These are phyloP conservation scores for Phymanthus crucifer DNA, from an alignment of 92 coral and sea anemone genomes.

Conservation along the genomic window DNA sequence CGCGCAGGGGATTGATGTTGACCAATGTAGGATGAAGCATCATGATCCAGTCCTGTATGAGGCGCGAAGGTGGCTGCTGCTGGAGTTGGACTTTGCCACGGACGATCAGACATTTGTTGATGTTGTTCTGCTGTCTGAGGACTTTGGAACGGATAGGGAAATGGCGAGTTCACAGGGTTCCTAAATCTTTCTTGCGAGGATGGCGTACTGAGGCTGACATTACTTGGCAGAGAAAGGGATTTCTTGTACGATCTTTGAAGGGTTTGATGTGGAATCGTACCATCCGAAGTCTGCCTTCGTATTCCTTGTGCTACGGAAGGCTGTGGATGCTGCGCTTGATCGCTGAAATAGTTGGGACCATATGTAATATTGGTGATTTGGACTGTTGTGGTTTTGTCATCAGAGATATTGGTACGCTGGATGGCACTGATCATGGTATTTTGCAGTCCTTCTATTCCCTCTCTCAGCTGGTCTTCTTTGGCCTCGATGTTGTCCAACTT, in stretches of 20 bases:
- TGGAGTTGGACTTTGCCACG: too few species aligned
- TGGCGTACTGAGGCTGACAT: not conserved
- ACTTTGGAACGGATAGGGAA: too few species aligned
- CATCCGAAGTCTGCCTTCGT: not conserved
- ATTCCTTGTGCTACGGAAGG: not conserved
- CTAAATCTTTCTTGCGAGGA: too few species aligned
- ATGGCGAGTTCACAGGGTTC: too few species aligned
- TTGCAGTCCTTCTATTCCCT: conserved; percentile 1
- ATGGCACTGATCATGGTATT: not conserved
- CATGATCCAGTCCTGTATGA: too few species aligned
- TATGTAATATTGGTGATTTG: not conserved
- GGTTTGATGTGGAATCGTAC: not conserved
- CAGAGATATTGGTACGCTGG: not conserved
- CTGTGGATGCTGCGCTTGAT: not conserved
- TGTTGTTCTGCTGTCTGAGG: too few species aligned
- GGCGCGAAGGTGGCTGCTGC: too few species aligned
- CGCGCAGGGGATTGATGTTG: too few species aligned
- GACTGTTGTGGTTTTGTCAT: not conserved
- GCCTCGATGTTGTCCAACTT: conserved; percentile 1
- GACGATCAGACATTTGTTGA: too few species aligned
- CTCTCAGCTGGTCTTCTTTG: not conserved
- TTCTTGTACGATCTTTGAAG: not conserved
- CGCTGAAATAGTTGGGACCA: not conserved
- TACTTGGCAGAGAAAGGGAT: not conserved
- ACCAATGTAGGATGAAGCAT: too few species aligned